These are phyloP conservation scores for Lamprotornis superbus DNA, from an alignment of 2,113 vertebrate species.

Conservation along the genomic window DNA sequence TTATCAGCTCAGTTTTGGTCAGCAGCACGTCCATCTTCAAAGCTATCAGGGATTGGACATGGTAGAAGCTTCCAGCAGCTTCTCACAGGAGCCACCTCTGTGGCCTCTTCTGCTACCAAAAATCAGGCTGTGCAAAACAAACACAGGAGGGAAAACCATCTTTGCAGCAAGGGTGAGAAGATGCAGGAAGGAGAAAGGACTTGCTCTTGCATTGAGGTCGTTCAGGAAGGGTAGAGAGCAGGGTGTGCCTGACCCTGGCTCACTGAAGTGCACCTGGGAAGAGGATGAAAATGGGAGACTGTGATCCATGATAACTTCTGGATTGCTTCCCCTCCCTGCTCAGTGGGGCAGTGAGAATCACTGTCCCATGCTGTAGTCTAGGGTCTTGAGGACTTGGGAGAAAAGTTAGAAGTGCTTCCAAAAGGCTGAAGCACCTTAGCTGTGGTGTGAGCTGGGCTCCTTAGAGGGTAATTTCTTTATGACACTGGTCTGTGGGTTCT, in stretches of 20 bases:
- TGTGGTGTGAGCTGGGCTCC: background rate
- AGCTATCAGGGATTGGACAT: background rate
- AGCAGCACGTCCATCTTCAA: background rate
- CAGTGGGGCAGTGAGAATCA: accelerated
- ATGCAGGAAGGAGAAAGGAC: background rate
- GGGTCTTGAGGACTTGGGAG: background rate
- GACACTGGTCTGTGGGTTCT: background rate
- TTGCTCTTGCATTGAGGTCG: background rate
- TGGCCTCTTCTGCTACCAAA: accelerated
- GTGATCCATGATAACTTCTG: background rate
- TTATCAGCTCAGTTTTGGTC: background rate
- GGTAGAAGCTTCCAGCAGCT: background rate
- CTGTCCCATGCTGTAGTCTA: background rate
- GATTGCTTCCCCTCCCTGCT: background rate
- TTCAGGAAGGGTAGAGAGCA: background rate
- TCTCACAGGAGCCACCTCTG: background rate
- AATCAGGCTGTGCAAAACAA: background rate
- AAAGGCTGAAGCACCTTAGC: background rate
- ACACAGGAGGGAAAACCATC: background rate
- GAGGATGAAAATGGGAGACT: background rate
- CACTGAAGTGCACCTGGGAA: background rate
- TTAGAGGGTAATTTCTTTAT: background rate
- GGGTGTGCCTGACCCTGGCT: background rate
- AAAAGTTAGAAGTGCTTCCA: background rate
- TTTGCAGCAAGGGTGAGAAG: background rate